Evolutionary conservation across 2,797 vertebrate species (phyloP).

Genomic region (Microchirus variegatus): DNA sequence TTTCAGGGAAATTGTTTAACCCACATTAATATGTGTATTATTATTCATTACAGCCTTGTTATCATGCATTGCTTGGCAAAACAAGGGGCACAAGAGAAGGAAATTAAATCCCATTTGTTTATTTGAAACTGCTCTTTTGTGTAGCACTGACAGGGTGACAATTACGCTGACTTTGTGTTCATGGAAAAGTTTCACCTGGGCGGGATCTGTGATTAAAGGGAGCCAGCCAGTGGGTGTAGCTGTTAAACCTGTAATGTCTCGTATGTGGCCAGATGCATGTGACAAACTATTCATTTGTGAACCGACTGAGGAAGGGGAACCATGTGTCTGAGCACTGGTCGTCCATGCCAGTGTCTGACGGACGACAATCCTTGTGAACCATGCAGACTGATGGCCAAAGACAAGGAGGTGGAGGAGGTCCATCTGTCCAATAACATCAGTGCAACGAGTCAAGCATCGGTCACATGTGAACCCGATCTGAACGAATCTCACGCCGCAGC

Average conservation of each 20-base stretch:
- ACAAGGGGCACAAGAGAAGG: background rate
- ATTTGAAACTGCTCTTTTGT: slow-evolving; percentile 42
- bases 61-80: background rate
- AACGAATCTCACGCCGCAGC: slow-evolving; percentile 29
- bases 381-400: slow-evolving; percentile 70
- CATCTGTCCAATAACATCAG: slow-evolving; percentile 55
- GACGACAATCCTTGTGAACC: slow-evolving; percentile 60
- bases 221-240: slow-evolving; percentile 52
- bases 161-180: slow-evolving; percentile 27
- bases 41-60: background rate
- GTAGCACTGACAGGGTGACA: slow-evolving; percentile 15
- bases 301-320: slow-evolving; percentile 8
- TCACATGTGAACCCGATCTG: slow-evolving; percentile 20
- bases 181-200: slow-evolving; percentile 44
- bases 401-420: slow-evolving; percentile 59
- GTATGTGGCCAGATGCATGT: slow-evolving; percentile 14
- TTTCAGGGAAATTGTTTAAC: background rate
- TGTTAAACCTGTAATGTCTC: slow-evolving; percentile 50
- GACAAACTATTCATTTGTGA: slow-evolving; percentile 21
- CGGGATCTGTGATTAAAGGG: slow-evolving; percentile 32
- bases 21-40: slow-evolving; percentile 2
- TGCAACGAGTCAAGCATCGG: background rate
- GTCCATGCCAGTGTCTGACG: slow-evolving; percentile 58
- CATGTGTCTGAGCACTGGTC: slow-evolving; percentile 63
- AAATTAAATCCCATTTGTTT: slow-evolving; percentile 25